Conservation (phyloP, 1,140 invertebrate genomes). For the Scaptomyza pallida region DNA sequence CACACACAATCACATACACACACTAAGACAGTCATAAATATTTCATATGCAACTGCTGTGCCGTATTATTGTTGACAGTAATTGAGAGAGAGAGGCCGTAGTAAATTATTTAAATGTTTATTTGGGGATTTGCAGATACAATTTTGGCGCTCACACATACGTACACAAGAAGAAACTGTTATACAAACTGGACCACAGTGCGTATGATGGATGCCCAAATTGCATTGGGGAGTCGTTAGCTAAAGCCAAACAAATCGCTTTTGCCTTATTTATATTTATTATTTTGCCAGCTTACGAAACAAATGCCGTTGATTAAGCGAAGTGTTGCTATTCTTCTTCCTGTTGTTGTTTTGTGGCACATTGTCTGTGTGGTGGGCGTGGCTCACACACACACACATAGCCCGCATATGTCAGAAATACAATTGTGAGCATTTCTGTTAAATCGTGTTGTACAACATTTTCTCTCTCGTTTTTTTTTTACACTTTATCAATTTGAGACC, state of each 20-base stretch:
- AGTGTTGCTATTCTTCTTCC: conserved; percentile 6
- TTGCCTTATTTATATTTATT: conserved; percentile 52
- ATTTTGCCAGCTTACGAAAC: conserved; percentile 20
- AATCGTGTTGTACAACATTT: conserved; percentile 13
- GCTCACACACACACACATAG: background rate
- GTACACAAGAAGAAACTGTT: conserved; percentile 20
- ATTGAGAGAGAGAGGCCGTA: conserved; percentile 59
- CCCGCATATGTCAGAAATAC: conserved; percentile 18
- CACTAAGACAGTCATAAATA: conserved; percentile 49
- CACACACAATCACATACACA: conserved; percentile 2
- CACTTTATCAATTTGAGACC: conserved; percentile 38
- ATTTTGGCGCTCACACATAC: conserved; percentile 2
- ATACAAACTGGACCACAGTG: conserved; percentile 23
- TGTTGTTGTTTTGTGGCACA: conserved; percentile 1
- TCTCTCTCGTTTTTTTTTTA: background rate
- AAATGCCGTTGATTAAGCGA: conserved; percentile 40
- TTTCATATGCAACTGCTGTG: conserved; percentile 53
- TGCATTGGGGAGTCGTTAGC: conserved; percentile 57
- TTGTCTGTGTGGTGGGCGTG: background rate
- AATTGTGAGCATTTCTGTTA: conserved; percentile 3
- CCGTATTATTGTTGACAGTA: conserved; percentile 66
- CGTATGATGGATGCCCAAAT: conserved; percentile 62
- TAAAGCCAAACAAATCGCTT: conserved; percentile 55
- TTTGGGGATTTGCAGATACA: conserved; percentile 52
- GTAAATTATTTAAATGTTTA: conserved; percentile 73